A percentile compares a stretch with the other conserved stretches of the same genome.
Conservation (phyloP, 2,113 vertebrate genomes). For the Apteryx mantelli region DNA sequence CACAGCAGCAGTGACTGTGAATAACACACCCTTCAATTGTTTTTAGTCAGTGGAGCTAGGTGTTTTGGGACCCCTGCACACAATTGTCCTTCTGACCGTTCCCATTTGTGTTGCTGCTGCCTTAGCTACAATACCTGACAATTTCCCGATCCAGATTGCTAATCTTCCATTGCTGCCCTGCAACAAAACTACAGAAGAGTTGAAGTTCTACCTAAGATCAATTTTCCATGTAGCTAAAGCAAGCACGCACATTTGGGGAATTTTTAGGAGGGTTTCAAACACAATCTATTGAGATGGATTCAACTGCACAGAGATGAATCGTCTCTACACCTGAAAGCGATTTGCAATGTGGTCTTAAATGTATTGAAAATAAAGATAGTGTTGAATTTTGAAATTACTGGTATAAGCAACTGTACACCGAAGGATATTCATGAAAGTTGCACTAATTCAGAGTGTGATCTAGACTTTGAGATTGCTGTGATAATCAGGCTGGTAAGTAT, state of each 20-base stretch:
- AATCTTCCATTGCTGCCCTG: not conserved
- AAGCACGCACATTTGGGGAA: not conserved
- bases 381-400: not conserved
- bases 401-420: not conserved
- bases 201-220: not conserved
- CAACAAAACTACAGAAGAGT: not conserved
- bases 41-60: not conserved
- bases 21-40: not conserved
- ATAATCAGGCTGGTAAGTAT: constrained; percentile 23
- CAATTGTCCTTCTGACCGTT: not conserved
- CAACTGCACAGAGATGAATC: not conserved
- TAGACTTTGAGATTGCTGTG: constrained; percentile 25
- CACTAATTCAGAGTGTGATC: constrained; percentile 16
- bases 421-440: not conserved
- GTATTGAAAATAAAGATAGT: not conserved
- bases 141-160: not conserved
- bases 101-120: not conserved
- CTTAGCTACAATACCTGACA: not conserved
- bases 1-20: not conserved
- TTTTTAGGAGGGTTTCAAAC: not conserved
- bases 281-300: not conserved
- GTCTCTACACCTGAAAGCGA: not conserved
- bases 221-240: not conserved
- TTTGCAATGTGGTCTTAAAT: not conserved
- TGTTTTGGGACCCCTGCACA: not conserved